Evolutionary conservation across 2,888 invertebrate genomes (phyloP), one percentile per base, ranked within the genome.

Genomic region (Conops quadrifasciatus): DNA sequence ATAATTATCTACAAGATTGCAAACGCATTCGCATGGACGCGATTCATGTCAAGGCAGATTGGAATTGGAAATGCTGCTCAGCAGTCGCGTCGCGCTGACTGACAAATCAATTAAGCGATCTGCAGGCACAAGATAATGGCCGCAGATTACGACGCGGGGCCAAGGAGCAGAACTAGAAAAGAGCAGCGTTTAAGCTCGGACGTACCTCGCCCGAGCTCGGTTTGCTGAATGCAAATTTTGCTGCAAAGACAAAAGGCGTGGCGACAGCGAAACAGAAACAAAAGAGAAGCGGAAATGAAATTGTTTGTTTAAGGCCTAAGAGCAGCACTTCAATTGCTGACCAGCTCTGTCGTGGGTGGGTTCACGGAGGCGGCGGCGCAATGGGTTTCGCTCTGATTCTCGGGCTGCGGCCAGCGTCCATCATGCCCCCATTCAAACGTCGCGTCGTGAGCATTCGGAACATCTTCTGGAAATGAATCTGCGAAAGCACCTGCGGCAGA

Each of bases 51-150:
- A 68, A 30, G 30, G 56, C 51, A 36, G 49, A 68, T n/a, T n/a
- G n/a, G 60, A 62, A 62, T 60, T 68, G 68, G 21, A 68, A 53
- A 62, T 51, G 68, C 51, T 60, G 59, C 59, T 36, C 53, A 21
- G 21, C 16, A 24, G 36, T 24, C 59, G 59, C 56, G 47, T 30
- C n/a, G 30, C 30, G 28, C 67, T 36, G 49, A 66, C 60, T 62
- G 68, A 68, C 62, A 60, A 68, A 62, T 68, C 68, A 68, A 68
- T 68, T 68, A 68, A 68, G 68, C 51, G 45, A 68, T 68, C 45
- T 49, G 36, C 60, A 49, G 30, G 26, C 24, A 9, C 59, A 53
- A 67, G 60, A 26, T 24, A 36, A 36, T 36, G 56, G 9, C 9
- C 45, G 49, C 28, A 26, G 64, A n/a, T 36, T 36, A 36, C 9